Evolutionary conservation across 2,888 invertebrate genomes (phyloP).

Genomic region (Drosophila tanythrix): DNA sequence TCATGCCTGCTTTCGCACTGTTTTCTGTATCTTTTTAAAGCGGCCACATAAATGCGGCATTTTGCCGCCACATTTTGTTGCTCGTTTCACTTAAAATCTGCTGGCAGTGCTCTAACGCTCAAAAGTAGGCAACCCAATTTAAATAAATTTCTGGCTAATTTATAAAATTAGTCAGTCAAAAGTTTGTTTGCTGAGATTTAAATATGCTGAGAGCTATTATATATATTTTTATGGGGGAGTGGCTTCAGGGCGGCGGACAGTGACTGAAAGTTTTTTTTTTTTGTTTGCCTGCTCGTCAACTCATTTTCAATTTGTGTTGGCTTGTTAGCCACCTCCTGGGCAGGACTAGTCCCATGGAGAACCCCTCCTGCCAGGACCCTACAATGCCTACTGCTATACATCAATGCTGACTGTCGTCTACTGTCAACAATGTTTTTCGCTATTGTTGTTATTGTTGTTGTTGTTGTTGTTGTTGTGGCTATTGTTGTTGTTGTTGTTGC

Average conservation of each 20-base stretch:
- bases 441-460: constrained; percentile 21
- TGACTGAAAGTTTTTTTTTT: constrained; percentile 53
- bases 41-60: constrained; percentile 46
- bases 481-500: constrained; percentile 36
- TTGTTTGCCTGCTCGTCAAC: constrained; percentile 20
- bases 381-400: constrained; percentile 27
- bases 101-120: constrained; percentile 15
- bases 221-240: constrained; percentile 28
- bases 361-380: constrained; percentile 4
- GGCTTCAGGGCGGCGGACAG: constrained; percentile 5
- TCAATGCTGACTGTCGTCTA: constrained; percentile 55
- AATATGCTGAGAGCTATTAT: constrained; percentile 72
- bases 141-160: constrained; percentile 74
- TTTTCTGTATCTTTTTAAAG: background rate
- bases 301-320: constrained; percentile 75
- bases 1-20: constrained; percentile 5
- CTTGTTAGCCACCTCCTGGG: constrained; percentile 76
- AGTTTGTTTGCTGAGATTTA: constrained; percentile 70
- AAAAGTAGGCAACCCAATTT: constrained; percentile 67
- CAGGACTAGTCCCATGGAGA: constrained; percentile 24
- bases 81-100: constrained; percentile 24
- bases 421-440: constrained; percentile 57
- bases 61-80: constrained; percentile 59
- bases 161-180: constrained; percentile 63
- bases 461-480: constrained; percentile 22